A percentile compares a stretch with the other conserved stretches of the same genome.
Conservation (phyloP, 53 echinoderm and acorn worm genomes). For the Actinopyga echinites region DNA sequence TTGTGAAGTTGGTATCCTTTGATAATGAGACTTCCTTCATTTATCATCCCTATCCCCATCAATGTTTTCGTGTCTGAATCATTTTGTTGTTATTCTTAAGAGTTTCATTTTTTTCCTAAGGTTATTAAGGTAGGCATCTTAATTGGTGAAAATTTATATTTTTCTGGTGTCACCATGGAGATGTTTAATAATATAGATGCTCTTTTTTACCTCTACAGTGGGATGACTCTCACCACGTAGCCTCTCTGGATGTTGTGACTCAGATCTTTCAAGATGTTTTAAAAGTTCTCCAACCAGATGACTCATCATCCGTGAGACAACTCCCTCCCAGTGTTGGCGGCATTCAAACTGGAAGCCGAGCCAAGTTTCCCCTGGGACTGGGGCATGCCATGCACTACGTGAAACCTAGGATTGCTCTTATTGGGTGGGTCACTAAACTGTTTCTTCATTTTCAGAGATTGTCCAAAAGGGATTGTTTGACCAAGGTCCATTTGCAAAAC, state of each 20-base stretch:
- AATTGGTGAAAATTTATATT: no score
- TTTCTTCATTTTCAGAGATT: background rate
- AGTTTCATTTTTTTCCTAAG: no score
- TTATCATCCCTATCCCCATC: no score
- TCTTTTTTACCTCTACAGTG: constrained; percentile 57
- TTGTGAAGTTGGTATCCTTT: no score
- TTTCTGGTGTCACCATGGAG: no score
- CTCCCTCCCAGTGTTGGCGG: constrained; percentile 85
- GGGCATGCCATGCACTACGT: constrained; percentile 93
- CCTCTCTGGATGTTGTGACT: constrained; percentile 63
- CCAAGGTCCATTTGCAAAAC: background rate
- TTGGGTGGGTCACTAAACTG: constrained; percentile 69
- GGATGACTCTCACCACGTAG: constrained; percentile 79
- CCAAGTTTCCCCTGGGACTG: constrained; percentile 83
- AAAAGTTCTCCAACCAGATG: constrained; percentile 71
- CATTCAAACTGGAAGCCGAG: constrained; percentile 76
- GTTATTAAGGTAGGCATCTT: no score
- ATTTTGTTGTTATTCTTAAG: no score
- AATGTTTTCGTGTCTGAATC: no score
- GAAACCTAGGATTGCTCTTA: constrained; percentile 81
- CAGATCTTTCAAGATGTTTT: constrained; percentile 71
- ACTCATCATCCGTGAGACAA: constrained; percentile 82
- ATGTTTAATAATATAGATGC: no score
- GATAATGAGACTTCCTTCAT: no score
- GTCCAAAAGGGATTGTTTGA: background rate